These are phyloP conservation scores for Pteronotus mesoamericanus DNA, from an alignment of 2,797 vertebrate species.

Conservation along the genomic window DNA sequence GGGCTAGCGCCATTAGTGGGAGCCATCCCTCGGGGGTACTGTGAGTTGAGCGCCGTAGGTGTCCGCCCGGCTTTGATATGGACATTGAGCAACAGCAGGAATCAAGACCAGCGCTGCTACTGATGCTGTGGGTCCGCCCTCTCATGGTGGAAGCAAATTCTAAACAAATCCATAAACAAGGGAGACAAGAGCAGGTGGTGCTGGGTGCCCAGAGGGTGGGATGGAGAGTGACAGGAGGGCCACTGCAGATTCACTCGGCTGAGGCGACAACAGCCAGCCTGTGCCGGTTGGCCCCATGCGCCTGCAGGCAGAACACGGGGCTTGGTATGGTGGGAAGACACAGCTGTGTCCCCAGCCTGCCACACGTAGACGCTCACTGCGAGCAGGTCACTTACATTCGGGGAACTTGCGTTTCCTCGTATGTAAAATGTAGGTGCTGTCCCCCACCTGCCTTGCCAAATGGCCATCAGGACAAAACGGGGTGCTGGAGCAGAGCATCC, in stretches of 20 bases:
- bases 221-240: neutral
- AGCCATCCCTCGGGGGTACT: too few species aligned
- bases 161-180: neutral
- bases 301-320: neutral
- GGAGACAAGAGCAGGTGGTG: neutral
- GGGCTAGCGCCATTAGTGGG: neutral
- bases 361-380: neutral
- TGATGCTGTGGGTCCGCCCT: neutral
- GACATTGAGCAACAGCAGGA: neutral
- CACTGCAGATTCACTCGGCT: neutral
- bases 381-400: neutral
- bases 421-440: neutral
- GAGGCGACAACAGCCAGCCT: neutral
- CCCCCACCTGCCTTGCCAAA: neutral
- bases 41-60: neutral
- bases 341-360: neutral
- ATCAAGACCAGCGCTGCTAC: neutral
- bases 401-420: slow-evolving; percentile 4
- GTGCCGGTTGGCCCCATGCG: too few species aligned
- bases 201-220: neutral
- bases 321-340: neutral
- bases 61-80: neutral
- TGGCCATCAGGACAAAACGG: neutral
- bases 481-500: neutral
- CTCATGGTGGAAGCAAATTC: neutral